Percentiles rank a stretch among this genome's conserved stretches.
Evolutionary conservation across 2,797 vertebrate species (phyloP).

Genomic region (Lepilemur septentrionalis): DNA sequence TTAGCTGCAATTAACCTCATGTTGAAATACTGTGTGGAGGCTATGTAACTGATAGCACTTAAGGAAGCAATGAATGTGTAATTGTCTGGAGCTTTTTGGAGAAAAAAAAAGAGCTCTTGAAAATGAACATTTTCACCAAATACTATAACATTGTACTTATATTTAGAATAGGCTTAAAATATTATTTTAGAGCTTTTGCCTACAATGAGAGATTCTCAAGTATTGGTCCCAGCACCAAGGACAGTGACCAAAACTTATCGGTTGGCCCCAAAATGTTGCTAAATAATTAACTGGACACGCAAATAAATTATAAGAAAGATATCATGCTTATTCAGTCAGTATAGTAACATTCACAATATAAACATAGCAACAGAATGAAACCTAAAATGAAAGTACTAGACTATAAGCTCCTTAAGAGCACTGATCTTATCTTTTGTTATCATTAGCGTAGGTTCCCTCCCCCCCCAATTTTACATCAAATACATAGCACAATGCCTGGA

Average conservation of each 20-base stretch:
- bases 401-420: background rate
- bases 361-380: background rate
- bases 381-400: background rate
- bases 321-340: background rate
- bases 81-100: conserved; percentile 45
- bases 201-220: background rate
- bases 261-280: background rate
- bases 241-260: background rate
- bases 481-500: background rate
- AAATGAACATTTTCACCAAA: conserved; percentile 57
- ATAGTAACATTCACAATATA: background rate
- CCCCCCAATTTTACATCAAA: background rate
- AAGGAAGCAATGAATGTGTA: background rate
- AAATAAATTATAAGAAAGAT: background rate
- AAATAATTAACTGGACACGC: background rate
- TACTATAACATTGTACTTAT: conserved; percentile 29
- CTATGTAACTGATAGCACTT: conserved; percentile 11
- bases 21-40: conserved; percentile 59
- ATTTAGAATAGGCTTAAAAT: conserved; percentile 25
- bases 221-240: background rate
- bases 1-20: conserved; percentile 66
- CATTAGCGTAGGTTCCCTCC: background rate
- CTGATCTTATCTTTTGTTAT: background rate
- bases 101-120: background rate
- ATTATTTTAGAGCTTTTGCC: conserved; percentile 8